Evolutionary conservation across 2,113 vertebrate genomes (phyloP).

Genomic region (Embiotoca jacksoni): DNA sequence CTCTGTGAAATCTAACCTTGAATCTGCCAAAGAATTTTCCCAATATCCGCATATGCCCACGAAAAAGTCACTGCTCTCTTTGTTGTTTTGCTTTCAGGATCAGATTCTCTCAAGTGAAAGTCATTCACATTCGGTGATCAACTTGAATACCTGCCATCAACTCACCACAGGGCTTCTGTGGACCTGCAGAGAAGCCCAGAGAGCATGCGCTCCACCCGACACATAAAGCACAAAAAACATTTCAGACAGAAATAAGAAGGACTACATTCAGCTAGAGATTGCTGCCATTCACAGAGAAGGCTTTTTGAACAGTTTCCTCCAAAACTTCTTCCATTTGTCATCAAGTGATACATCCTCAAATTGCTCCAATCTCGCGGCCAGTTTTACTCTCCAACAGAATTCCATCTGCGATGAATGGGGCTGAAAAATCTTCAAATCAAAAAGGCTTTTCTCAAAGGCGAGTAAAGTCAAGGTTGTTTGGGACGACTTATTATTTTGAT

Average conservation of each 20-base stretch:
- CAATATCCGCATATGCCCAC: constrained; percentile 45
- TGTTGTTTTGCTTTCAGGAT: constrained; percentile 61
- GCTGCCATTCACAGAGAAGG: constrained; percentile 9
- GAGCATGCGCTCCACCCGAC: constrained; percentile 1
- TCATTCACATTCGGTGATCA: constrained; percentile 63
- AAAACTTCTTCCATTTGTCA: constrained; percentile 42
- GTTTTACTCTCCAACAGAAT: constrained; percentile 24
- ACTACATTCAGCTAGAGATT: constrained; percentile 21
- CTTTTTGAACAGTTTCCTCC: constrained; percentile 22
- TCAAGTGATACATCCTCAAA: constrained; percentile 30
- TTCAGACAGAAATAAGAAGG: constrained; percentile 1
- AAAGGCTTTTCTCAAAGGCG: constrained; percentile 35
- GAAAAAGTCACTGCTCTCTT: constrained; percentile 45
- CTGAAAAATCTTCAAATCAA: constrained; percentile 29
- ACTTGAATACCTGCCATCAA: constrained; percentile 58
- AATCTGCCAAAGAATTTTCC: constrained; percentile 59
- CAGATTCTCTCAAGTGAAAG: constrained; percentile 50
- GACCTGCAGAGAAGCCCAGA: constrained; percentile 24
- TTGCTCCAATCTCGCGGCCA: background rate
- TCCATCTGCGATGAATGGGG: constrained; percentile 18
- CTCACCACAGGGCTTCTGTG: constrained; percentile 28
- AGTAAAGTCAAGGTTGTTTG: constrained; percentile 63
- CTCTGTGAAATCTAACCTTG: constrained; percentile 72
- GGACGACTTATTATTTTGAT: constrained; percentile 64
- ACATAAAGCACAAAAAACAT: constrained; percentile 18